phyloP scores from a whole-genome alignment of 2,797 vertebrate genomes.

The Bufotes viridis region DNA sequence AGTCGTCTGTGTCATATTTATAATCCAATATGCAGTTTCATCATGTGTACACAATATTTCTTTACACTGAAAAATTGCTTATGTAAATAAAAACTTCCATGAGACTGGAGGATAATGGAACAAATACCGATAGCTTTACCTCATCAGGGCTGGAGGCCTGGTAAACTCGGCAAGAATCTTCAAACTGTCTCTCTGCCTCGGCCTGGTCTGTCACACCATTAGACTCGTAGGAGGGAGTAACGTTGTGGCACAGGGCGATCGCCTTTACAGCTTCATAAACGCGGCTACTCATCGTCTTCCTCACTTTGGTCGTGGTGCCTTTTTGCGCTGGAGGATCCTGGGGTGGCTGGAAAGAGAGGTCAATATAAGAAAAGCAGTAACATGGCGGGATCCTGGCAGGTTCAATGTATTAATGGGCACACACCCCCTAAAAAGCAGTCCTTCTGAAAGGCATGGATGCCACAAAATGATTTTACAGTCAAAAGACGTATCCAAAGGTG shows the following conservation, averaged over 20 bases:
- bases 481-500: not conserved
- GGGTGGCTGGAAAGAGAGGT: conserved; percentile 74
- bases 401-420: not conserved
- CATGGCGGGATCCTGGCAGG: not conserved
- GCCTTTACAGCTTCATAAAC: conserved; percentile 97
- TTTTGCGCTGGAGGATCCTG: conserved; percentile 88
- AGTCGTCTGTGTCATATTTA: not conserved
- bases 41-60: too few relatives aligned
- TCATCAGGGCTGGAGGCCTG: conserved; percentile 98
- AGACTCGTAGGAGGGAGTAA: conserved; percentile 93
- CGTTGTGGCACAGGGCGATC: conserved; percentile 95
- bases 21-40: not conserved
- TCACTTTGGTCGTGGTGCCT: conserved; percentile 89
- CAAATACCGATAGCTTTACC: conserved; percentile 77
- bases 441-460: not conserved
- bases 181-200: conserved; percentile 94
- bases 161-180: conserved; percentile 95
- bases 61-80: too few relatives aligned
- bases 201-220: conserved; percentile 95
- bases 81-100: too few relatives aligned
- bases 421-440: not conserved
- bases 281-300: conserved; percentile 94
- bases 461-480: not conserved
- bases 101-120: not conserved
- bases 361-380: not conserved